Evolutionary conservation across 2,113 vertebrate genomes (phyloP).

Genomic region (Pimephales promelas): DNA sequence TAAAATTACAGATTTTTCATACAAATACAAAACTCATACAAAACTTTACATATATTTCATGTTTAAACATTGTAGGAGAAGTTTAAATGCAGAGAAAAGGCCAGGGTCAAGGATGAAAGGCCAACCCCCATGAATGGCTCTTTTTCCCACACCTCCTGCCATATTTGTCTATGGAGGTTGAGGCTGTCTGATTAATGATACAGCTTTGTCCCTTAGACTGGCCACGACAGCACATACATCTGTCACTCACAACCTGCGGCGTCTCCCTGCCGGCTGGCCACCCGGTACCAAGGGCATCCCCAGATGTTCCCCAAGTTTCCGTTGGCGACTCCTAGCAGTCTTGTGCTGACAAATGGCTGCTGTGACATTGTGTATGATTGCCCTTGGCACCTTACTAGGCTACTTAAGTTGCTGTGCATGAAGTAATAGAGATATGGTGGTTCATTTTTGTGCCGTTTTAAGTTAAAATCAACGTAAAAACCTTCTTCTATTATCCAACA

Average conservation of each 20-base stretch:
- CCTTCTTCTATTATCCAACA: neutral
- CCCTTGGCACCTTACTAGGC: conserved; percentile 1
- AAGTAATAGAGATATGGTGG: neutral
- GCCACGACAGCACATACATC: conserved; percentile 65
- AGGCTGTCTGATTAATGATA: conserved; percentile 70
- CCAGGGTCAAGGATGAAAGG: conserved; percentile 12
- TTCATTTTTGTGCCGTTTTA: neutral
- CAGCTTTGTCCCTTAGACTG: conserved; percentile 57
- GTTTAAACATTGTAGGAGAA: neutral
- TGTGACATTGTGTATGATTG: conserved; percentile 61
- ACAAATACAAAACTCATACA: too few species aligned
- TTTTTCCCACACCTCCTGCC: conserved; percentile 12
- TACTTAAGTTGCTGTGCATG: conserved; percentile 13
- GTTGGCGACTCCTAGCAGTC: conserved; percentile 14
- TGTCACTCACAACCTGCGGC: conserved; percentile 71
- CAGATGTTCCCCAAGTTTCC: conserved; percentile 75
- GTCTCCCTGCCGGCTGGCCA: conserved; percentile 66
- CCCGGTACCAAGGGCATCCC: conserved; percentile 62
- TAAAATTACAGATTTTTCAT: too few species aligned
- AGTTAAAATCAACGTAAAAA: neutral
- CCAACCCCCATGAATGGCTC: conserved; percentile 8
- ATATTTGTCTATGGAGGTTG: conserved; percentile 39
- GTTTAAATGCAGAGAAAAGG: conserved; percentile 3
- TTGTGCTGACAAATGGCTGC: conserved; percentile 52
- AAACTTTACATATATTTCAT: neutral